A percentile compares a stretch with the other conserved stretches of the same genome.
Evolutionary conservation across 1,140 invertebrate species (phyloP).

Genomic region (Atta texana): DNA sequence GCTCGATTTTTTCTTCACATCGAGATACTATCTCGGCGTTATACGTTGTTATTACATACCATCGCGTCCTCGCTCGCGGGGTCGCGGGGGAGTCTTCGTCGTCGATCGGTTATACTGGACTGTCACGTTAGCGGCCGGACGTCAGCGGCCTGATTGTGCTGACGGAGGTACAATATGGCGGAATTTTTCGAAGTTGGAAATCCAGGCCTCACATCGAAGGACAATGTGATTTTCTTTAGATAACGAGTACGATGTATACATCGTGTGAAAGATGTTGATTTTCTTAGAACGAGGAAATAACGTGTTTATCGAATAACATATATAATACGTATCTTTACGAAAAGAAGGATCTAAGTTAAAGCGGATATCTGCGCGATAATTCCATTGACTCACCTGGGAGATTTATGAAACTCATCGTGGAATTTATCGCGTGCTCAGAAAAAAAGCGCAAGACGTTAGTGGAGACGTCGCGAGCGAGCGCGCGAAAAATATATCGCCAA

Average conservation of each 20-base stretch:
- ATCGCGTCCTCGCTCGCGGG: conserved; percentile 40
- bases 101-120: neutral
- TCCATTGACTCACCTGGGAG: neutral
- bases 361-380: conserved; percentile 15
- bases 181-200: conserved; percentile 20
- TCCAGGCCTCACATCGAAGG: neutral
- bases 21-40: conserved; percentile 61
- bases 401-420: conserved; percentile 13
- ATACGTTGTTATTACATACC: conserved; percentile 67
- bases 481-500: conserved; percentile 41
- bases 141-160: neutral
- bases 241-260: neutral
- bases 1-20: conserved; percentile 62
- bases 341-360: neutral
- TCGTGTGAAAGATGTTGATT: neutral
- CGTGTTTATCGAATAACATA: neutral
- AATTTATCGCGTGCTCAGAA: conserved; percentile 15
- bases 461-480: conserved; percentile 5
- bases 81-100: conserved; percentile 47
- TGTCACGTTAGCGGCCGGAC: neutral
- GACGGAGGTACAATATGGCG: neutral
- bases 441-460: neutral
- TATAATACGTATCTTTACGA: neutral
- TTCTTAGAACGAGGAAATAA: neutral
- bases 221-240: neutral